These are phyloP conservation scores for Ifrita kowaldi DNA, from an alignment of 2,113 vertebrate species.

Conservation along the genomic window DNA sequence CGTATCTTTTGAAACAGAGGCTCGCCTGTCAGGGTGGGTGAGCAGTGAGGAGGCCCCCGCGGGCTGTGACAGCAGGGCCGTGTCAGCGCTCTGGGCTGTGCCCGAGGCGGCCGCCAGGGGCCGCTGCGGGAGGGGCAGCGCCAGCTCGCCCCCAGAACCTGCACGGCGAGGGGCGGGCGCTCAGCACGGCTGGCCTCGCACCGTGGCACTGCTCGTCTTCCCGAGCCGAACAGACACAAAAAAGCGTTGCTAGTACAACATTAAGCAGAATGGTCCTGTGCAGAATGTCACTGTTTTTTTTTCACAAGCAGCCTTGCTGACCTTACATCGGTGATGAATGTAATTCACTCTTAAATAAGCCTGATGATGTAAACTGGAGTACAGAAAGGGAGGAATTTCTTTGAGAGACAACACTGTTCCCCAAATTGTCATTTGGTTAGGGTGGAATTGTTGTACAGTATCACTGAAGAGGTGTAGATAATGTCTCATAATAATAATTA, in stretches of 20 bases:
- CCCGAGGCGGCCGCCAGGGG: background rate
- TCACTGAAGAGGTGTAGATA: background rate
- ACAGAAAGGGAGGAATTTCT: background rate
- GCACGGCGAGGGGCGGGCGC: fast-evolving
- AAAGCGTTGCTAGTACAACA: fast-evolving
- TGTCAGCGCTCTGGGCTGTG: background rate
- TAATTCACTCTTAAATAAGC: background rate
- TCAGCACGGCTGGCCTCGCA: fast-evolving
- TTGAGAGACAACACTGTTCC: background rate
- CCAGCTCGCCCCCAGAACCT: fast-evolving
- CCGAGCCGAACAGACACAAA: fast-evolving
- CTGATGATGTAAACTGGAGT: background rate
- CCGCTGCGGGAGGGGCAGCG: background rate
- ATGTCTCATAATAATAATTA: background rate
- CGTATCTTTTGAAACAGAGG: fast-evolving
- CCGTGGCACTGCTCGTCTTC: fast-evolving
- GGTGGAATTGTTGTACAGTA: background rate
- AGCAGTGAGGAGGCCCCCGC: fast-evolving
- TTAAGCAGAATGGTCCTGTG: fast-evolving
- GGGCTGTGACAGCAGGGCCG: fast-evolving
- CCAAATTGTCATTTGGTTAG: background rate
- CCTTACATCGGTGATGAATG: background rate
- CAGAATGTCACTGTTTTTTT: background rate
- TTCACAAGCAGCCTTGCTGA: background rate
- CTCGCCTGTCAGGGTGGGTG: fast-evolving